Evolutionary conservation across 2,113 vertebrate species (phyloP).

Genomic region (Grus americana): DNA sequence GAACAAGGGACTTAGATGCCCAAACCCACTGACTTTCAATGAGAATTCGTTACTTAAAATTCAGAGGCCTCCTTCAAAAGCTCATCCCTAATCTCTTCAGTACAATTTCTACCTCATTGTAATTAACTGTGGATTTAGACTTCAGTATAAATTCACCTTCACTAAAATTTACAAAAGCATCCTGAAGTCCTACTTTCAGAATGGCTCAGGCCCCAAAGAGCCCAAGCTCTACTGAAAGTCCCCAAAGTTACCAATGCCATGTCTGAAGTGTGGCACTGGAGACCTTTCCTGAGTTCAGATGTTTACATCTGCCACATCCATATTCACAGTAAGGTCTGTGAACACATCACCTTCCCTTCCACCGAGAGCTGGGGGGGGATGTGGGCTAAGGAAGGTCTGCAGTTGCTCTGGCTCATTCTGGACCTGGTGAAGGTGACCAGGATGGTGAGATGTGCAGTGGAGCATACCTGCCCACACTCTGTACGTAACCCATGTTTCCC

Average conservation of each 20-base stretch:
- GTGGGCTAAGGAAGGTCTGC: background rate
- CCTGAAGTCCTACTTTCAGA: background rate
- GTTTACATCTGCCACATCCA: background rate
- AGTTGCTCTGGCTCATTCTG: background rate
- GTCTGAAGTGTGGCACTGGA: background rate
- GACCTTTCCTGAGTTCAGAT: background rate
- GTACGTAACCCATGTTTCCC: background rate
- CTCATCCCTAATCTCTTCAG: conserved; percentile 57
- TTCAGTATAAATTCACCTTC: conserved; percentile 28
- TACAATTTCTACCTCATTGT: conserved; percentile 33
- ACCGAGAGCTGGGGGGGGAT: accelerated
- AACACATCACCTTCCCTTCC: background rate
- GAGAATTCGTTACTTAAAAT: conserved; percentile 31
- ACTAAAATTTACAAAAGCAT: conserved; percentile 17
- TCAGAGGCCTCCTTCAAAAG: conserved; percentile 43
- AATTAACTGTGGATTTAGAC: conserved; percentile 46
- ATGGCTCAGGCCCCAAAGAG: background rate
- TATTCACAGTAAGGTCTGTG: background rate
- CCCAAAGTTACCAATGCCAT: background rate
- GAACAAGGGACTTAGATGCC: background rate
- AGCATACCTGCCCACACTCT: background rate
- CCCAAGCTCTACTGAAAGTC: background rate
- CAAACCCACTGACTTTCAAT: conserved; percentile 29
- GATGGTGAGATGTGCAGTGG: background rate
- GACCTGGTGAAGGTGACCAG: background rate